Conservation (phyloP, 2,113 vertebrate genomes). For the Microcebus tavaratra region DNA sequence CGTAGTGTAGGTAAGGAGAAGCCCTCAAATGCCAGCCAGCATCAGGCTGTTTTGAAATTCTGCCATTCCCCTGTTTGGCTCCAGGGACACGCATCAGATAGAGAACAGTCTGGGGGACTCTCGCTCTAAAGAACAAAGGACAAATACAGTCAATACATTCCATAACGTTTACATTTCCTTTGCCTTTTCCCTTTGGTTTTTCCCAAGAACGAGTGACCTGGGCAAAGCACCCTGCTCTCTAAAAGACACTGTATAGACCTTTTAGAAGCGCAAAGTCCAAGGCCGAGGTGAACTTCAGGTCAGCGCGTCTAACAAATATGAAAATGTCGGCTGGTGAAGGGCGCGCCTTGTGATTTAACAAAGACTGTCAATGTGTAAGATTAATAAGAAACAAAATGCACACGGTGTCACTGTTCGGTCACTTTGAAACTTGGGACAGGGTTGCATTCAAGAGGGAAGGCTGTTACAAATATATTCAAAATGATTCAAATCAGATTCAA, state of each 20-base stretch:
- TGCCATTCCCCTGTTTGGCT: neutral
- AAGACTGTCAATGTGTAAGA: constrained; percentile 99
- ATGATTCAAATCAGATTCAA: constrained; percentile 87
- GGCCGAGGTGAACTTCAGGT: constrained; percentile 99
- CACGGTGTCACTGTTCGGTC: constrained; percentile 98
- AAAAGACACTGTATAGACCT: constrained; percentile 90
- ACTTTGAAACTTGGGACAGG: constrained; percentile 94
- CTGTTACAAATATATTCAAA: constrained; percentile 88
- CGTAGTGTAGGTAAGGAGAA: constrained; percentile 47
- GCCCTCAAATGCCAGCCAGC: constrained; percentile 20
- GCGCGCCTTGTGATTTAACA: constrained; percentile 99
- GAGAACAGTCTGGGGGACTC: constrained; percentile 72
- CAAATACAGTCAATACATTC: constrained; percentile 87
- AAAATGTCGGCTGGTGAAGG: constrained; percentile 99
- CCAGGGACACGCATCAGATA: constrained; percentile 44
- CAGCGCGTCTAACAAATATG: constrained; percentile 99
- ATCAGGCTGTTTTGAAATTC: constrained; percentile 28
- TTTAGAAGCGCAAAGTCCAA: constrained; percentile 97
- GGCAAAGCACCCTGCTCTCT: constrained; percentile 87
- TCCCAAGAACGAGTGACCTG: constrained; percentile 89
- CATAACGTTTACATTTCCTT: constrained; percentile 88
- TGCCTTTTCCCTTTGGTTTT: constrained; percentile 81
- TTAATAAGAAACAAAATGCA: constrained; percentile 99
- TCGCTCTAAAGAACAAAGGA: constrained; percentile 81
- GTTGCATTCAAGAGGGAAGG: constrained; percentile 86